Base-by-base conservation (phyloP, 1,140 invertebrate species). In the Phthorimaea operculella region DNA sequence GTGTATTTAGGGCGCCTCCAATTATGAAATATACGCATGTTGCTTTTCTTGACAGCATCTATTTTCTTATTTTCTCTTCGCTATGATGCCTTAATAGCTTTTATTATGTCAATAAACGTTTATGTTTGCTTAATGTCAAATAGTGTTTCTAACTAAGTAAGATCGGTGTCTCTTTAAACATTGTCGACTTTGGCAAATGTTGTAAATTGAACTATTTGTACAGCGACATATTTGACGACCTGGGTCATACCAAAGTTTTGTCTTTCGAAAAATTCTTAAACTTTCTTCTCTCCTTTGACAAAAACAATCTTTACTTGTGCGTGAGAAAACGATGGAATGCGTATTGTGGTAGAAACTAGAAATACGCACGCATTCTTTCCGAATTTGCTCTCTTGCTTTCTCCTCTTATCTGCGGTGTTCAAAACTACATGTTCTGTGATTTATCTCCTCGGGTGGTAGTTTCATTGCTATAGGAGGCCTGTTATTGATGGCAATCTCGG, bases 401-500 rank as follows among this genome's bases (percentile, higher is more conserved):
- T 62, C 60, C 58, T 65, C 57, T 61, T 64, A 65, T 66, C 63
- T 63, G 33, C 39, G 53, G n/a, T n/a, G n/a, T n/a, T n/a, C n/a
- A n/a, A n/a, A n/a, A n/a, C n/a, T n/a, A n/a, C n/a, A 47, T 52
- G 42, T 52, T 54, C 28, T 57, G 34, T 57, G 54, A 63, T 59
- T 63, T 59, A 59, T 63, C 57, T 63, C 54, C 58, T 59, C 57
- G 55, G 58, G 58, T 56, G 21, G 54, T 56, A 59, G 59, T 63
- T 63, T 53, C 51, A 57, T 54, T 57, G 50, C 57, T 60, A 59
- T 57, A 59, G 50, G 47, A 51, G 57, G 18, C 39, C 4, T 47
- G 10, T 59, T 61, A 66, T 74, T 66, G 67, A 76, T 68, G 71
- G 64, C 66, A 66, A 71, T 76, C 59, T 65, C 56, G 62, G 58